Base-by-base conservation (phyloP, 1,140 invertebrate genomes). In the Drosophila tsacasi region DNA sequence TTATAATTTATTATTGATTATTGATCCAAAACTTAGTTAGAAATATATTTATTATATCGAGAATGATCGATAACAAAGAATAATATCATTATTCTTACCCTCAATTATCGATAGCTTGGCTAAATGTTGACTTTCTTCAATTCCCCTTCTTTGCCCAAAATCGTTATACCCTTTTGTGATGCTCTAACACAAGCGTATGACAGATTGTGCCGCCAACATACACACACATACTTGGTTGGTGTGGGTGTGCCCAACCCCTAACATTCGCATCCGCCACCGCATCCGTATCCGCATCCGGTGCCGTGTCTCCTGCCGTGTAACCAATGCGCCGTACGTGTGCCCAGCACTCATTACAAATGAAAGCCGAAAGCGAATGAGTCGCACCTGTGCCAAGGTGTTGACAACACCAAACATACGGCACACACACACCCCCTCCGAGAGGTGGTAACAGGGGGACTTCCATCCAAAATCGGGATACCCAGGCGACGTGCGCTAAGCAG, bases 371-470 rank as follows among this genome's bases (percentile, higher is more conserved):
- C 61, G 75, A 80, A 77, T 69, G 72, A 50, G 76, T 35, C 58
- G 62, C 81, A 83, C 81, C 81, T 83, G 83, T 65, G 83, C 76
- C 79, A 42, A 76, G 79, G 76, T 71, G 66, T 83, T 87, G 83
- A 79, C 76, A 81, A 73, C 77, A 74, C 58, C 47, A 79, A 37
- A 74, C 21, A 63, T 8, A 27, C 21, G 46, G 46, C 50, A 39
- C n/a, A 13, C 9, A 42, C 5, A 39, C 40, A 19, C 40, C 3
- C 32, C 42, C 42, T 13, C 5, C 5, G 10, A 46, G 9, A 3
- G 47, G 27, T 1, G 27, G 15, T 13, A 13, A 19, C 32, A 19
- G 30, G 50, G n/a, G 17, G 2, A 13, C 15, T 58, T 13, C 23
- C 57, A 19, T 60, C 58, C 58, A 27, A 46, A 60, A 60, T 60